Evolutionary conservation across 2,888 invertebrate genomes (phyloP).

Genomic region (Sabatieria punctata): DNA sequence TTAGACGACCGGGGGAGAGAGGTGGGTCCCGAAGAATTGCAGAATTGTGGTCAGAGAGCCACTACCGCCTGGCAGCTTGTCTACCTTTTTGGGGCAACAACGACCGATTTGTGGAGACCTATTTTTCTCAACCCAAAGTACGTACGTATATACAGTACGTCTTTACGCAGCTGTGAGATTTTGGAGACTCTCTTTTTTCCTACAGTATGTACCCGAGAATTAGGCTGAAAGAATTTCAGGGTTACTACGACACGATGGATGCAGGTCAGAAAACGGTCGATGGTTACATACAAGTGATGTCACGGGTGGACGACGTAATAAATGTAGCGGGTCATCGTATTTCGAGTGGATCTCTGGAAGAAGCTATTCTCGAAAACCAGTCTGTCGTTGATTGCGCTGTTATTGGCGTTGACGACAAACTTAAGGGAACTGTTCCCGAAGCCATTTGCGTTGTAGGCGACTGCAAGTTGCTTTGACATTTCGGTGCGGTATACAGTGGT

Average conservation of each 20-base stretch:
- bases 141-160: slow-evolving; percentile 26
- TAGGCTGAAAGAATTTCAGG: slow-evolving; percentile 40
- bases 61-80: slow-evolving; percentile 69
- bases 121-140: slow-evolving; percentile 66
- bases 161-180: no score
- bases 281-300: slow-evolving; percentile 64
- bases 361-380: slow-evolving; percentile 33
- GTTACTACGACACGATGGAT: slow-evolving; percentile 85
- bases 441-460: slow-evolving; percentile 64
- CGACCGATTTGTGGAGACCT: slow-evolving; percentile 57
- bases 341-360: slow-evolving; percentile 72
- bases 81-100: slow-evolving; percentile 63
- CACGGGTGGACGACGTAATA: slow-evolving; percentile 80
- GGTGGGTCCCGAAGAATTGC: slow-evolving; percentile 54
- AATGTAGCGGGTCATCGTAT: slow-evolving; percentile 84
- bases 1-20: slow-evolving; percentile 40
- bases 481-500: no score
- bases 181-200: no score
- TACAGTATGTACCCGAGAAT: not conserved
- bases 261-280: slow-evolving; percentile 70
- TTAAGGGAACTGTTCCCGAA: slow-evolving; percentile 75
- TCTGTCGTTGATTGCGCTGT: slow-evolving; percentile 6
- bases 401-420: slow-evolving; percentile 56
- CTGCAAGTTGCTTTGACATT: no score
- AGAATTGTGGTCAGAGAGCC: slow-evolving; percentile 59